Conservation (phyloP, 1,140 invertebrate species). For the Maniola jurtina region DNA sequence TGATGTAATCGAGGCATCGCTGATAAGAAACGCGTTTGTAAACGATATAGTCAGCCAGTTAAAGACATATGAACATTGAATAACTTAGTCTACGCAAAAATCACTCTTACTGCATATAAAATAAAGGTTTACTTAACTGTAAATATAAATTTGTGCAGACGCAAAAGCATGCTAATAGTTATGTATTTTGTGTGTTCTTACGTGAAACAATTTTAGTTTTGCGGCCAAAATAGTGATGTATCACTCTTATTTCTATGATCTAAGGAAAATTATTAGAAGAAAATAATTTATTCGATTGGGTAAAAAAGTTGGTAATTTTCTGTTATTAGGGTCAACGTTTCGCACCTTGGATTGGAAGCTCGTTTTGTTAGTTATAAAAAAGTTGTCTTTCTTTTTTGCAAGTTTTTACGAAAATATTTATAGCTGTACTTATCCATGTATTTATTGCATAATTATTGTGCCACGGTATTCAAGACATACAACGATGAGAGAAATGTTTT, state of each 20-base stretch:
- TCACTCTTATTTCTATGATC: slow-evolving; percentile 12
- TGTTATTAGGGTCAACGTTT: slow-evolving; percentile 58
- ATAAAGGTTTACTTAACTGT: slow-evolving; percentile 14
- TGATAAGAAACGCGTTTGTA: slow-evolving; percentile 45
- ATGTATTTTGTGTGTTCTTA: slow-evolving; percentile 18
- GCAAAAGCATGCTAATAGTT: slow-evolving; percentile 20
- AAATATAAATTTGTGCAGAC: slow-evolving; percentile 3
- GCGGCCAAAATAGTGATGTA: neutral
- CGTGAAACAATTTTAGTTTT: slow-evolving; percentile 10
- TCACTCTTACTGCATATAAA: slow-evolving; percentile 14
- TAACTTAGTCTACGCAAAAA: slow-evolving; percentile 8
- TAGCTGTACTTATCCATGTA: neutral
- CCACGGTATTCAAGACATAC: no score
- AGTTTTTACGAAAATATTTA: neutral
- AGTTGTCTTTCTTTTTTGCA: slow-evolving; percentile 5
- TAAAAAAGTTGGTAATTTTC: slow-evolving; percentile 5
- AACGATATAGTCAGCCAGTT: slow-evolving; percentile 23
- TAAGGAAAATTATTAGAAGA: slow-evolving; percentile 17
- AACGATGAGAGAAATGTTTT: no score
- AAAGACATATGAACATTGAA: neutral
- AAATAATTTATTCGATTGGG: slow-evolving; percentile 3
- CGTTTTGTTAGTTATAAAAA: slow-evolving; percentile 49
- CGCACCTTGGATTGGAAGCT: slow-evolving; percentile 61
- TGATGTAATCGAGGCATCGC: slow-evolving; percentile 33
- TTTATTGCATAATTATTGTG: no score